Evolutionary conservation across 35 echinoderm and acorn worm genomes (phyloP).

Genomic region (Anneissia japonica): DNA sequence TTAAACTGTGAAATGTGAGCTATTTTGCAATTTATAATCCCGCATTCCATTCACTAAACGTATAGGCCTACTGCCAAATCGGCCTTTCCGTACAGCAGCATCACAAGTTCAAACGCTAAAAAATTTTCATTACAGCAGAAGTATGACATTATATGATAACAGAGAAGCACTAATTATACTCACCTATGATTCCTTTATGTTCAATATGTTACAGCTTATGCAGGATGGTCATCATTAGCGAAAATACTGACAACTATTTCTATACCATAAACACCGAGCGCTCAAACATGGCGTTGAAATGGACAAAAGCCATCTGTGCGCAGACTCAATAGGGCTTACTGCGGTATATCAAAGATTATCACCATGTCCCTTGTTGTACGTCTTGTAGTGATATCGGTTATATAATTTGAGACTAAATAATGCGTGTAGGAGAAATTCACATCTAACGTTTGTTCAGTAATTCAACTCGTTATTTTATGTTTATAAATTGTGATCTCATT

Average conservation of each 20-base stretch:
- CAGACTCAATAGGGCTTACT: not conserved
- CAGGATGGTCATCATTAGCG: not conserved
- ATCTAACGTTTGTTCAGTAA: too few species aligned
- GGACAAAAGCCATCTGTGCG: not conserved
- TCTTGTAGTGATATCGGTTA: too few species aligned
- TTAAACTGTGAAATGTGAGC: not conserved
- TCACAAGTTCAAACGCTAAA: not conserved
- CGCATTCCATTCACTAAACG: not conserved
- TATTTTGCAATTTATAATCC: not conserved
- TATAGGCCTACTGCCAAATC: not conserved
- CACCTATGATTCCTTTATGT: not conserved
- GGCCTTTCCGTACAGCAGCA: not conserved
- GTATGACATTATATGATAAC: not conserved
- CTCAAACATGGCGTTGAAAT: not conserved
- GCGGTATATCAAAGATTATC: not conserved
- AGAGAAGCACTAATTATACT: not conserved
- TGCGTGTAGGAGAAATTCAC: too few species aligned
- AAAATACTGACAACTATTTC: not conserved
- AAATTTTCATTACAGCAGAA: not conserved
- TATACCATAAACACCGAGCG: not conserved
- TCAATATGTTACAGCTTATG: not conserved
- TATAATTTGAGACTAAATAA: too few species aligned
- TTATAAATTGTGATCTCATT: too few species aligned
- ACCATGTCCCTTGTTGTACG: not conserved
- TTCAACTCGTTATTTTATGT: too few species aligned